A percentile compares a stretch with the other conserved stretches of the same genome.
phyloP scores from a whole-genome alignment of 2,113 vertebrate genomes.

The Lophotis ruficrista region DNA sequence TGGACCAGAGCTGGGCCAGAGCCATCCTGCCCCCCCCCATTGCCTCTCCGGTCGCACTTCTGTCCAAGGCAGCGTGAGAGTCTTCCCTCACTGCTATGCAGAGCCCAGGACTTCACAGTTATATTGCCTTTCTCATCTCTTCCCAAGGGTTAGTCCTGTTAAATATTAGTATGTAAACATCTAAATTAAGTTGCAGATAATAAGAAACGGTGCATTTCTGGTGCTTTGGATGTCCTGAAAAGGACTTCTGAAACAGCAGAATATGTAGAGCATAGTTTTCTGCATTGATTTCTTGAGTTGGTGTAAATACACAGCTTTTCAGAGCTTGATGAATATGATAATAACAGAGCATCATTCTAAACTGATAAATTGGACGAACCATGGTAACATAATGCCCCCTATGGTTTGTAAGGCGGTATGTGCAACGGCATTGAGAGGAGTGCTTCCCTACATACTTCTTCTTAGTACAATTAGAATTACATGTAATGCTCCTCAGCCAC shows the following conservation, averaged over 20 bases:
- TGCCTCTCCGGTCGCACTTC: background rate
- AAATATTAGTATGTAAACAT: background rate
- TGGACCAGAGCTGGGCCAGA: background rate
- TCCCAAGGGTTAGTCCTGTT: background rate
- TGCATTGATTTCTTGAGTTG: background rate
- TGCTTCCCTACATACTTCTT: background rate
- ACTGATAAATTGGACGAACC: slow-evolving; percentile 10
- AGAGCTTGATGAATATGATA: background rate
- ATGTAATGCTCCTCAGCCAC: background rate
- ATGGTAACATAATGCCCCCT: slow-evolving; percentile 60
- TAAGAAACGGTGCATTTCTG: background rate
- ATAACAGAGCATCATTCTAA: background rate
- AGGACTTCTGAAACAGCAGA: background rate
- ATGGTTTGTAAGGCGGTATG: slow-evolving; percentile 18
- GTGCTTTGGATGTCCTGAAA: background rate
- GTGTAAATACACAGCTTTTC: background rate
- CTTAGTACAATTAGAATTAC: background rate
- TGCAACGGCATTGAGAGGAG: background rate
- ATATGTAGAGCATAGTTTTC: background rate
- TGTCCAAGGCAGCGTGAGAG: background rate
- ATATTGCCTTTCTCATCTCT: background rate
- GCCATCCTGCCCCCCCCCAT: background rate
- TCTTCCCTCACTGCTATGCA: background rate
- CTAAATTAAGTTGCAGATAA: background rate
- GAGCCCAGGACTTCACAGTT: background rate